A percentile compares a stretch with the other conserved stretches of the same genome.
These are phyloP conservation scores for Petroica traversi DNA, from an alignment of 2,113 vertebrate genomes.

Conservation along the genomic window DNA sequence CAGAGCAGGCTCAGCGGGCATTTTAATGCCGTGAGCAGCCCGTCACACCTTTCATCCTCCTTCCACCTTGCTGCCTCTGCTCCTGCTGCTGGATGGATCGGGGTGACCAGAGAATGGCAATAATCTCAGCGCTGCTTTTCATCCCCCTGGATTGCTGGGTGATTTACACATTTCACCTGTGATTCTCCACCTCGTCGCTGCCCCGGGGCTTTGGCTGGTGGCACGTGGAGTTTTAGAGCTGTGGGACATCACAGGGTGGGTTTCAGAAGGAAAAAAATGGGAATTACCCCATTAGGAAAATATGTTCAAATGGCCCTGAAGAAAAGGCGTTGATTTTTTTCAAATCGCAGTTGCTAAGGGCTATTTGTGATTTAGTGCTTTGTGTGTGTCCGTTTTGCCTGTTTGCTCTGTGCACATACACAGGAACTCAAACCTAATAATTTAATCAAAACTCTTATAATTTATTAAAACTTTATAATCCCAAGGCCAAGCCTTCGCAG, in stretches of 20 bases:
- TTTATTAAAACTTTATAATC: not conserved
- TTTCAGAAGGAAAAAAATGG: not conserved
- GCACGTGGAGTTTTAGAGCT: not conserved
- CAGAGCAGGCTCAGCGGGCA: not conserved
- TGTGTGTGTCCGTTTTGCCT: not conserved
- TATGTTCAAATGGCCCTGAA: not conserved
- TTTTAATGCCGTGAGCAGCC: not conserved
- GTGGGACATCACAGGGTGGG: not conserved
- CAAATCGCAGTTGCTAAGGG: not conserved
- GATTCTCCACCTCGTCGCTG: not conserved
- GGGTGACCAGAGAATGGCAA: constrained; percentile 9
- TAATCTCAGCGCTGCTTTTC: not conserved
- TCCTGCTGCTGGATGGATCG: not conserved
- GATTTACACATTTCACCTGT: not conserved
- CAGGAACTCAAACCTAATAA: not conserved
- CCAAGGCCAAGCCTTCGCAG: not conserved
- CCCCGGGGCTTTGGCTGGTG: not conserved
- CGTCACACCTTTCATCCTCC: constrained; percentile 53
- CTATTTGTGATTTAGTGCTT: not conserved
- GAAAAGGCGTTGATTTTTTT: not conserved
- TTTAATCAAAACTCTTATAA: not conserved
- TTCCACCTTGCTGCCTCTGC: constrained; percentile 1
- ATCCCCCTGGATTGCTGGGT: not conserved
- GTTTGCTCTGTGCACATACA: not conserved
- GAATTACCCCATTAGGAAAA: not conserved